These are phyloP conservation scores for Dreissena rostriformis DNA, from an alignment of 1,140 invertebrate species.

Conservation along the genomic window DNA sequence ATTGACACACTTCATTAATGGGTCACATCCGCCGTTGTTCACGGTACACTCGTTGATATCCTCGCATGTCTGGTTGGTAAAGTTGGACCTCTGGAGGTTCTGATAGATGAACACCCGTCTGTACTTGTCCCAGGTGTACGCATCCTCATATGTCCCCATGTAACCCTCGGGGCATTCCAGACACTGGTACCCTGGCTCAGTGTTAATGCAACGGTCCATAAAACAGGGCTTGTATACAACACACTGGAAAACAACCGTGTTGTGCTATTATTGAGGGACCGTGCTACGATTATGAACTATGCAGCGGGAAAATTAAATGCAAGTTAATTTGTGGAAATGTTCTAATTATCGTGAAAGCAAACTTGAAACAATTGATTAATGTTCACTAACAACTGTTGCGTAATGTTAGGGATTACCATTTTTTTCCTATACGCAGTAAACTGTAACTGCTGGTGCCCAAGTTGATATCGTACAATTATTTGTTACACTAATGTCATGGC, in stretches of 20 bases:
- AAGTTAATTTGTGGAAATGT: too few species aligned
- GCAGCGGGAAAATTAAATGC: too few species aligned
- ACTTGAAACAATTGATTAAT: too few species aligned
- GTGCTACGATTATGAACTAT: too few species aligned
- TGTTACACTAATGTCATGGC: too few species aligned
- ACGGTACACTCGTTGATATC: constrained; percentile 65
- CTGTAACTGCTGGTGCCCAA: too few species aligned
- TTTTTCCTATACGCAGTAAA: too few species aligned
- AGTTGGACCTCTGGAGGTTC: constrained; percentile 34
- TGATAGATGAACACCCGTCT: constrained; percentile 42
- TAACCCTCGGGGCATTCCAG: constrained; percentile 64
- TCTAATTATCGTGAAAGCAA: too few species aligned
- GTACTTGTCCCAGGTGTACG: constrained; percentile 50
- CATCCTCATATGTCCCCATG: constrained; percentile 66
- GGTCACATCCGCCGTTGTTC: constrained; percentile 65
- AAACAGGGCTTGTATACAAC: constrained; percentile 58
- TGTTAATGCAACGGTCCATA: constrained; percentile 65
- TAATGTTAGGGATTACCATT: too few species aligned
- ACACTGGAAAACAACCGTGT: constrained; percentile 51
- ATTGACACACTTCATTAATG: constrained; percentile 57
- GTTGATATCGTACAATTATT: too few species aligned
- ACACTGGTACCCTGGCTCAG: constrained; percentile 69
- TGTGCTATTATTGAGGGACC: too few species aligned
- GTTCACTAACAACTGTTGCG: too few species aligned
- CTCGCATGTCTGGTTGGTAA: constrained; percentile 57